A percentile compares a stretch with the other conserved stretches of the same genome.
phyloP scores from a whole-genome alignment of 2,797 vertebrate genomes.

The Neopelma chrysocephalum region DNA sequence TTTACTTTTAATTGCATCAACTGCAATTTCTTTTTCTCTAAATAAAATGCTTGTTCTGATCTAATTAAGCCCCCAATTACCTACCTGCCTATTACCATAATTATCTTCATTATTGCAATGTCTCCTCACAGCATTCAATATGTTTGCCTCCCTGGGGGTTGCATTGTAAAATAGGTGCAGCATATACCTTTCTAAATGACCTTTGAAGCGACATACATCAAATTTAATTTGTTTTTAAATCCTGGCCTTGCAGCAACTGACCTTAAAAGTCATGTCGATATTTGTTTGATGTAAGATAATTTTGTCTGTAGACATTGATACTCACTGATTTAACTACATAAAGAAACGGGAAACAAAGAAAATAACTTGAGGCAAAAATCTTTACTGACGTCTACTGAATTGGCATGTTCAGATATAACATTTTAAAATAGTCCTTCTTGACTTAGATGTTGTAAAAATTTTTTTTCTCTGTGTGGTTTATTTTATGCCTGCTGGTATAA shows the following conservation, averaged over 20 bases:
- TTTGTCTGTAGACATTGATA: conserved; percentile 68
- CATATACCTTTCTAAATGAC: conserved; percentile 56
- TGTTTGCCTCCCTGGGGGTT: conserved; percentile 28
- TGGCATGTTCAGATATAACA: conserved; percentile 8
- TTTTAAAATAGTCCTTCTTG: conserved; percentile 27
- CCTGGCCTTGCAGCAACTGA: conserved; percentile 54
- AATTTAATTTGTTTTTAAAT: conserved; percentile 64
- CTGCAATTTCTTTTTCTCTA: neutral
- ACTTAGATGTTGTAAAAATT: neutral
- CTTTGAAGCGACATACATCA: conserved; percentile 52
- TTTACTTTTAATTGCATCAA: conserved; percentile 27
- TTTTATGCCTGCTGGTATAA: neutral
- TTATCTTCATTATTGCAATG: conserved; percentile 38
- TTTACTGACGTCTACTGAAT: conserved; percentile 21
- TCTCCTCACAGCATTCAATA: neutral
- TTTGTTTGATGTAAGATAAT: conserved; percentile 67
- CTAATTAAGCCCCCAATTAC: conserved; percentile 37
- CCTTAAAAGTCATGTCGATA: conserved; percentile 69
- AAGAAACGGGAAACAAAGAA: conserved; percentile 48
- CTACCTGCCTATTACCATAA: conserved; percentile 29
- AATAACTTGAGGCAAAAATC: conserved; percentile 45
- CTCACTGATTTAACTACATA: conserved; percentile 43
- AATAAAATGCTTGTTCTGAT: conserved; percentile 18
- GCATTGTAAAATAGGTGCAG: conserved; percentile 31
- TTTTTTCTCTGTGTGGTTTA: neutral